phyloP scores from a whole-genome alignment of 1,140 invertebrate genomes.

The Colletes gigas region DNA sequence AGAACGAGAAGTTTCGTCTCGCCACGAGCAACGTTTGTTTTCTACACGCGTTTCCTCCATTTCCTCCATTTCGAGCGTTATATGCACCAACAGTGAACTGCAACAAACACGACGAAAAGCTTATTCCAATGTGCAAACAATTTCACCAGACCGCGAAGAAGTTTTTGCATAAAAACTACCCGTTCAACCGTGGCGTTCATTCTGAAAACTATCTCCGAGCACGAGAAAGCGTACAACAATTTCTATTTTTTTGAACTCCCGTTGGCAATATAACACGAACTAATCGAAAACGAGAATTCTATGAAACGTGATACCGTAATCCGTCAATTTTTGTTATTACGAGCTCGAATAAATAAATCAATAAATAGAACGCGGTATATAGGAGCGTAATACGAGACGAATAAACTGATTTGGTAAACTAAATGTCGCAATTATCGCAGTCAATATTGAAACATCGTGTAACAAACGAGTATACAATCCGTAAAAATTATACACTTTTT shows the following conservation, averaged over 20 bases:
- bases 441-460: background rate
- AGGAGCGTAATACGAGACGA: background rate
- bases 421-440: background rate
- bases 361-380: background rate
- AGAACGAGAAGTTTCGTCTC: background rate
- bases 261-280: background rate
- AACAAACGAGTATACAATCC: background rate
- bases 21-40: background rate
- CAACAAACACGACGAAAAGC: background rate
- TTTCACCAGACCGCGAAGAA: background rate
- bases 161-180: background rate
- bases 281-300: background rate
- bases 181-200: background rate
- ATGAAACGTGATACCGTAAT: background rate
- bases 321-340: background rate
- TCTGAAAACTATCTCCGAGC: background rate
- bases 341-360: background rate
- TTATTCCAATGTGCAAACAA: constrained; percentile 7
- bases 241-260: background rate
- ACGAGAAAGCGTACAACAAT: background rate
- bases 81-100: background rate
- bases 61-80: background rate
- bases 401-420: background rate
- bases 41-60: background rate
- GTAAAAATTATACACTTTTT: background rate